Evolutionary conservation across 2,113 vertebrate species (phyloP).

Genomic region (Odocoileus hemionus): DNA sequence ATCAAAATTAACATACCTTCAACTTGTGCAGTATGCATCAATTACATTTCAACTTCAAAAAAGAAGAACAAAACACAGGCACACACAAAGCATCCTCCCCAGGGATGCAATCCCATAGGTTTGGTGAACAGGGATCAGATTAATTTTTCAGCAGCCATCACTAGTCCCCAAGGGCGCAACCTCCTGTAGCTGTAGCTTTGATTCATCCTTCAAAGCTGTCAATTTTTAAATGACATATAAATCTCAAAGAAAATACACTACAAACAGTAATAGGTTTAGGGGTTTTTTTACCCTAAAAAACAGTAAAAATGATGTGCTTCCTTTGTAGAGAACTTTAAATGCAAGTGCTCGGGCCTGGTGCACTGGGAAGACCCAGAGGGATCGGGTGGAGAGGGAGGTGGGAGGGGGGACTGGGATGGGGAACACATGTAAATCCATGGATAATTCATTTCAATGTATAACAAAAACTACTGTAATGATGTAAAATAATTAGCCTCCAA

Average conservation of each 20-base stretch:
- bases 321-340: neutral
- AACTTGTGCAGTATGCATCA: neutral
- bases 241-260: slow-evolving; percentile 4
- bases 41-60: neutral
- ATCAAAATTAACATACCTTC: neutral
- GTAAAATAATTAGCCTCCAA: too few relatives aligned
- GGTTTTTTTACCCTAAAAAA: neutral
- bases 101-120: neutral
- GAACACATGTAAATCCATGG: too few relatives aligned
- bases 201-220: neutral
- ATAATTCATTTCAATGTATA: too few relatives aligned
- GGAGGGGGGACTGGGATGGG: too few relatives aligned
- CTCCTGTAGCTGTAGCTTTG: neutral
- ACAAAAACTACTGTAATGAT: too few relatives aligned
- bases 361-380: too few relatives aligned
- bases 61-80: neutral
- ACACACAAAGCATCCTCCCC: neutral
- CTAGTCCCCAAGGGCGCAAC: neutral
- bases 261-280: neutral
- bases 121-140: neutral
- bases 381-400: too few relatives aligned
- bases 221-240: neutral
- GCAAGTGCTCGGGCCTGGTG: too few relatives aligned
- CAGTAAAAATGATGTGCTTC: neutral
- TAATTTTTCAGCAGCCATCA: neutral